Evolutionary conservation across 2,797 vertebrate genomes (phyloP), one percentile per base, ranked within the genome.

Genomic region (Vultur gryphus): DNA sequence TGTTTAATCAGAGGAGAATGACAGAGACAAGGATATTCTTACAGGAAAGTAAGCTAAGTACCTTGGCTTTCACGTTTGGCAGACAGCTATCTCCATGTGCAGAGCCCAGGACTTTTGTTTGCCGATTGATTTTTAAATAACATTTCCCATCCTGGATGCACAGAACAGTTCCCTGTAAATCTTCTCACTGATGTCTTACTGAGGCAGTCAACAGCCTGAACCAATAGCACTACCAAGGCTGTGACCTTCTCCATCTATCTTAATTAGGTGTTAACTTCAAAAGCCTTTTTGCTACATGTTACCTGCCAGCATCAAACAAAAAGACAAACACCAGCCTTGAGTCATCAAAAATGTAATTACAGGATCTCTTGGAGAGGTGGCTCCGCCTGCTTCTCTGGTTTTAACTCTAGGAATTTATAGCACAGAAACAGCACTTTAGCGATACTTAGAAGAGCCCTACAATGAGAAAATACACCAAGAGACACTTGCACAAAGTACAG

Each of bases 281-380:
- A 91, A 65, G 77, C 52, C 58, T 93, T 92, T 93, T 54, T 87
- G 94, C 91, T 95, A 82, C 80, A 71, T 28, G 6, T 15, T 89
- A 92, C 93, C 94, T 82, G 90, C 93, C 91, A 94, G 78, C 95
- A 96, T 96, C 79, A 54, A 96, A 93, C 91, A 95, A 88, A 95
- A 94, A 97, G 97, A 97, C 94, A 97, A 98, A 96, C 90, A 95
- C 80, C 94, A 90, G 82, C 91, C 87, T 96, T 94, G 90, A 96
- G 62, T 96, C 86, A 51, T 84, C 97, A 90, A 80, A 90, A 95
- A 95, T 67, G 95, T 96, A 97, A 98, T 98, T 97, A 97, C 89
- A 94, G 90, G 84, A 58, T 94, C 93, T 95, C 87, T 96, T 89
- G 87, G 90, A 96, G 84, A 93, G 75, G 90, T 87, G 76, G 84